phyloP scores from a whole-genome alignment of 2,888 invertebrate genomes.

The Lasioglossum calceatum region DNA sequence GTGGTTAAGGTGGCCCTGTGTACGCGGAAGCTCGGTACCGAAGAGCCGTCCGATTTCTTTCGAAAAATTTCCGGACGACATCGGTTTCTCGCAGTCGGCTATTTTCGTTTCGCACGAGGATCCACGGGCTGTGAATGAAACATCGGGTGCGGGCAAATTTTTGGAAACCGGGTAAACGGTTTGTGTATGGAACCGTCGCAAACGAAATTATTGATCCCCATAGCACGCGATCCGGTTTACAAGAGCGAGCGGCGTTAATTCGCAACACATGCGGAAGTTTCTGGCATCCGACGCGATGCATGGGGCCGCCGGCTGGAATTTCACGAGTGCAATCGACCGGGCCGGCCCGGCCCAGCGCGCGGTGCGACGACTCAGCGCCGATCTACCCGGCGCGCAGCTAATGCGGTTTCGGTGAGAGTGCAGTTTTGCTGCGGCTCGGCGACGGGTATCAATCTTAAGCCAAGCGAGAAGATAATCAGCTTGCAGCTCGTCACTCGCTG shows the following conservation, averaged over 20 bases:
- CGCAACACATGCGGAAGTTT: slow-evolving; percentile 70
- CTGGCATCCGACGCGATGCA: slow-evolving; percentile 59
- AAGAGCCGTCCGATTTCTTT: no score
- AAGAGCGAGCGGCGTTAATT: slow-evolving; percentile 63
- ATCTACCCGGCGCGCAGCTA: slow-evolving; percentile 62
- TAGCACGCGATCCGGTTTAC: slow-evolving; percentile 51
- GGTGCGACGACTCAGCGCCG: slow-evolving; percentile 61
- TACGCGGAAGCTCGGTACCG: no score
- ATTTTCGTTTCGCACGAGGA: background rate
- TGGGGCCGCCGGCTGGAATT: slow-evolving; percentile 53
- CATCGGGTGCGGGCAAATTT: background rate
- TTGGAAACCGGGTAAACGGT: background rate
- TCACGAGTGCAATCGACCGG: slow-evolving; percentile 57
- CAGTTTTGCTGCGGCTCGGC: slow-evolving; percentile 58
- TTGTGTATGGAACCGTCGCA: slow-evolving; percentile 32
- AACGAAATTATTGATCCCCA: slow-evolving; percentile 60
- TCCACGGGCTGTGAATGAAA: background rate
- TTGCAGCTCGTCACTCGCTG: slow-evolving; percentile 32
- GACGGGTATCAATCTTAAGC: slow-evolving; percentile 67
- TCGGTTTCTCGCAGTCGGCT: no score
- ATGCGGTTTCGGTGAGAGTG: slow-evolving; percentile 63
- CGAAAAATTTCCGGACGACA: no score
- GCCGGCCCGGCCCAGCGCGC: background rate
- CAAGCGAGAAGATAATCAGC: slow-evolving; percentile 67
- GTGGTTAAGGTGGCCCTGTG: no score